phyloP scores from a whole-genome alignment of 1,140 invertebrate genomes.

The Asbolus verrucosus region DNA sequence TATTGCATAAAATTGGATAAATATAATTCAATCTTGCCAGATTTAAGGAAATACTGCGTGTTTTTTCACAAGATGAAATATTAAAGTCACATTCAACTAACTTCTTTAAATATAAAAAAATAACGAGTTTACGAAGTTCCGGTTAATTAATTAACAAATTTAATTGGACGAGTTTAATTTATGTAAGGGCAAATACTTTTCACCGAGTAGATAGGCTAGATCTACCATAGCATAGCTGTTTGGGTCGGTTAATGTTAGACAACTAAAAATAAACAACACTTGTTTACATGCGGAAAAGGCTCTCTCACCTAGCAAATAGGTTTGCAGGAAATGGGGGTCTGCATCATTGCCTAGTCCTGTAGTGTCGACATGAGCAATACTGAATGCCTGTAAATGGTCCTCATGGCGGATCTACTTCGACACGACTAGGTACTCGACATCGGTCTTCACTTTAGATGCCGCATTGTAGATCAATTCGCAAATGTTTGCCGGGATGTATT shows the following conservation, averaged over 20 bases:
- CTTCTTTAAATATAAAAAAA: too few species aligned
- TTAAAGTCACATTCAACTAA: too few species aligned
- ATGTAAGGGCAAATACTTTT: conserved; percentile 21
- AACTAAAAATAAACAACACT: conserved; percentile 30
- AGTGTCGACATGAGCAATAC: conserved; percentile 35
- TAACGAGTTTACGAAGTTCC: background rate
- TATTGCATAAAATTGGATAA: too few species aligned
- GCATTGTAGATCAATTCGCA: conserved; percentile 29
- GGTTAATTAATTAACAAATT: conserved; percentile 27
- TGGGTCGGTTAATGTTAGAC: conserved; percentile 17
- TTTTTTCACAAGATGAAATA: too few species aligned
- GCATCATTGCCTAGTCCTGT: conserved; percentile 33
- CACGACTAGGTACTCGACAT: conserved; percentile 33
- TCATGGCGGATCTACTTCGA: conserved; percentile 32
- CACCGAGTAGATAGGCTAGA: background rate
- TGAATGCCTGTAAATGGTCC: conserved; percentile 35
- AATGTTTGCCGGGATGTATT: conserved; percentile 33
- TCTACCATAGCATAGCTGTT: background rate
- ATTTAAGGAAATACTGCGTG: too few species aligned
- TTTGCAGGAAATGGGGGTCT: conserved; percentile 26
- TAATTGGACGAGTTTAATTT: conserved; percentile 20
- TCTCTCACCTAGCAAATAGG: conserved; percentile 33
- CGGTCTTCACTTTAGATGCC: conserved; percentile 37
- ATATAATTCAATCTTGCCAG: too few species aligned
- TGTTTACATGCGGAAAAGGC: conserved; percentile 38